phyloP scores from a whole-genome alignment of 2,888 invertebrate species.

The Microctonus aethiopoides region DNA sequence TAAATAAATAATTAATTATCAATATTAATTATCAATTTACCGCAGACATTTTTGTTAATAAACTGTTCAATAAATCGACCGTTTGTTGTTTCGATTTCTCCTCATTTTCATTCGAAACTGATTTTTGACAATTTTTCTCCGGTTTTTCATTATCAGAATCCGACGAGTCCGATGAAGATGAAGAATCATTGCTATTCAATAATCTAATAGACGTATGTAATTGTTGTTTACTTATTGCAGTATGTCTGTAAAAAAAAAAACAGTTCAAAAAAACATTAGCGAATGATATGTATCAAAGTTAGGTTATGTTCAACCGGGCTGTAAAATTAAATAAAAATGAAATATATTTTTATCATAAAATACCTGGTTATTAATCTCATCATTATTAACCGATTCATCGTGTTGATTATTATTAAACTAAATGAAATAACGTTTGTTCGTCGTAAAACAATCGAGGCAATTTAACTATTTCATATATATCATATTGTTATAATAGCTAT shows the following conservation, averaged over 20 bases:
- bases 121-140: not conserved
- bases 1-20: not conserved
- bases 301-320: not conserved
- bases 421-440: not conserved
- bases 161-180: slow-evolving; percentile 44
- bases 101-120: not conserved
- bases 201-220: slow-evolving; percentile 39
- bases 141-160: slow-evolving; percentile 44
- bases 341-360: not conserved
- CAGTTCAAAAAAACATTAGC: not conserved
- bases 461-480: too few species aligned
- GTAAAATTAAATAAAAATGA: not conserved
- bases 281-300: not conserved
- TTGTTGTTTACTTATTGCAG: slow-evolving; percentile 37
- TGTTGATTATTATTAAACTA: too few species aligned
- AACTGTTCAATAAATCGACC: slow-evolving; percentile 39
- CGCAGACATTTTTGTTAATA: slow-evolving; percentile 35
- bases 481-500: too few species aligned
- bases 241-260: slow-evolving; percentile 39
- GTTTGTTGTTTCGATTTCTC: slow-evolving; percentile 40
- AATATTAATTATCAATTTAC: slow-evolving; percentile 29
- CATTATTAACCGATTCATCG: slow-evolving; percentile 31
- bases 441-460: too few species aligned
- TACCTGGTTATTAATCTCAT: slow-evolving; percentile 38
- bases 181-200: slow-evolving; percentile 34